A percentile compares a stretch with the other conserved stretches of the same genome.
phyloP scores from a whole-genome alignment of 2,888 invertebrate species.

The Phania funesta region DNA sequence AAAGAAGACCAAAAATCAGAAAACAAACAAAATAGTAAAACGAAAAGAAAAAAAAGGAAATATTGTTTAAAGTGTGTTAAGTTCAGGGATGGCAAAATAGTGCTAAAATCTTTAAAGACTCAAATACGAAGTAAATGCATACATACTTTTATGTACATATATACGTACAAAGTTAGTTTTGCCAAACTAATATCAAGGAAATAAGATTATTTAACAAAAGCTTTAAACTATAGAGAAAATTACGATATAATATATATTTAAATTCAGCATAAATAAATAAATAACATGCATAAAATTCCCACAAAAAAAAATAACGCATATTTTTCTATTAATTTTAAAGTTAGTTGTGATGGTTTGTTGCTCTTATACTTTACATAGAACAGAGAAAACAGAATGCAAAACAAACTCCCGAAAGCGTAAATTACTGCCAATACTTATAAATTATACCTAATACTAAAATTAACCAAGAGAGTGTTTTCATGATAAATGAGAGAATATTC shows the following conservation, averaged over 20 bases:
- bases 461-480: too few relatives aligned
- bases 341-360: neutral
- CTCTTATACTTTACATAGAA: constrained; percentile 23
- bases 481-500: too few relatives aligned
- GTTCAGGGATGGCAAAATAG: constrained; percentile 12
- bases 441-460: neutral
- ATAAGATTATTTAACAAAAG: too few relatives aligned
- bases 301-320: neutral
- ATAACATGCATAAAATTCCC: neutral
- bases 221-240: too few relatives aligned
- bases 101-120: neutral
- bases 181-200: too few relatives aligned
- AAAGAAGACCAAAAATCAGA: constrained; percentile 48
- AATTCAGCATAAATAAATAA: neutral
- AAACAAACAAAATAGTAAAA: constrained; percentile 44
- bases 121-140: too few relatives aligned
- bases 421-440: constrained; percentile 16
- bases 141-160: too few relatives aligned
- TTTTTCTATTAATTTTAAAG: neutral
- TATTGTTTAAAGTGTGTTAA: constrained; percentile 47
- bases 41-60: constrained; percentile 15
- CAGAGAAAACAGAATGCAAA: constrained; percentile 1
- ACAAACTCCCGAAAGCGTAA: constrained; percentile 37
- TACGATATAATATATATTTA: too few relatives aligned
- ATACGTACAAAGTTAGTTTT: too few relatives aligned